Percentiles rank a stretch among this genome's conserved stretches.
phyloP scores from a whole-genome alignment of 23 tunicate species.

The Styela plicata region DNA sequence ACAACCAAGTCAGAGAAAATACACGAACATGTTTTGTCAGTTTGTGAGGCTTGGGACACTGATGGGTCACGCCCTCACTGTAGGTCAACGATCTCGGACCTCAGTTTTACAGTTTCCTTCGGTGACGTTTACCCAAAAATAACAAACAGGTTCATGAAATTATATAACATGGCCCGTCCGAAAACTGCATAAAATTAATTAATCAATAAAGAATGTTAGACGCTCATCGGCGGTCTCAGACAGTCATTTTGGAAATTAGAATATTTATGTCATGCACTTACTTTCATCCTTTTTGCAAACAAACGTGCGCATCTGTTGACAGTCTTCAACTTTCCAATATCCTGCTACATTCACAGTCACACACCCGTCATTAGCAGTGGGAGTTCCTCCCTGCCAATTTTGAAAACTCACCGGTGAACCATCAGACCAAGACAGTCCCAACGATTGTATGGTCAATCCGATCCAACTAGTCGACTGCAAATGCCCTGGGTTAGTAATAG shows the following conservation, averaged over 20 bases:
- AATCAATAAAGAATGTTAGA: too few relatives aligned
- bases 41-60: too few relatives aligned
- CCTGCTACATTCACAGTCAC: conserved; percentile 31
- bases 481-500: not conserved
- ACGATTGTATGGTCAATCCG: conserved; percentile 19
- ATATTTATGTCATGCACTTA: conserved; percentile 32
- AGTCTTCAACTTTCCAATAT: conserved; percentile 48
- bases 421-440: conserved; percentile 44
- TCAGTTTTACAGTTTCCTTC: too few relatives aligned
- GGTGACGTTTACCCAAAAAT: too few relatives aligned
- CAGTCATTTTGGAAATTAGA: not conserved
- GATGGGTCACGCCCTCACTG: too few relatives aligned
- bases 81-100: too few relatives aligned
- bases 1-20: too few relatives aligned
- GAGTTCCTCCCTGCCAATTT: conserved; percentile 37
- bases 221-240: not conserved
- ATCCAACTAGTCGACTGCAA: conserved; percentile 48
- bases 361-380: conserved; percentile 43
- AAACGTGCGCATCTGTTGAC: conserved; percentile 12
- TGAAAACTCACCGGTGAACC: conserved; percentile 15
- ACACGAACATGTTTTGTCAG: too few relatives aligned
- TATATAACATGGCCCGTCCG: too few relatives aligned
- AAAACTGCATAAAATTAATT: too few relatives aligned
- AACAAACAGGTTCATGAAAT: too few relatives aligned
- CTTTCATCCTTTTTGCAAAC: conserved; percentile 80